Evolutionary conservation across 1,140 invertebrate genomes (phyloP).

Genomic region (Drosophila kikkawai): DNA sequence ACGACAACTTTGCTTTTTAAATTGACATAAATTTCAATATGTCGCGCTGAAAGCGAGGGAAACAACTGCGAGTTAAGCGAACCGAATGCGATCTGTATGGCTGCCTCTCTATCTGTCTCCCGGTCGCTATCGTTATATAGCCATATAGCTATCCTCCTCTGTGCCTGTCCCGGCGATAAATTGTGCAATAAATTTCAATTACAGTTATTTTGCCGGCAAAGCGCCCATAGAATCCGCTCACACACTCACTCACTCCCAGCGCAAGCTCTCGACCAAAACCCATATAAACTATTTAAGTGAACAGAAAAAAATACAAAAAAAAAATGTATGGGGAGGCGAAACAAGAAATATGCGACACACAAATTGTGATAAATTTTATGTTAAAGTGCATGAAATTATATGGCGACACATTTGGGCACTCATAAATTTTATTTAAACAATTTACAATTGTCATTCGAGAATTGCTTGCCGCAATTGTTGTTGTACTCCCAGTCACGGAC

Average conservation of each 20-base stretch:
- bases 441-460: conserved; percentile 81
- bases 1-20: conserved; percentile 83
- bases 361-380: conserved; percentile 84
- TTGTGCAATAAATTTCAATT: conserved; percentile 84
- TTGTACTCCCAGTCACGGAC: conserved; percentile 27
- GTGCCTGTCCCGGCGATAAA: conserved; percentile 66
- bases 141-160: neutral
- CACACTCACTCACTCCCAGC: conserved; percentile 27
- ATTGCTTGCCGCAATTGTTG: conserved; percentile 66
- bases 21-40: conserved; percentile 84
- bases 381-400: conserved; percentile 83
- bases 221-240: conserved; percentile 54
- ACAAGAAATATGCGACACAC: conserved; percentile 72
- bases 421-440: conserved; percentile 84
- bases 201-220: conserved; percentile 73
- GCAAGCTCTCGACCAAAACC: conserved; percentile 25
- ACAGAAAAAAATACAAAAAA: conserved; percentile 4
- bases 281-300: conserved; percentile 74
- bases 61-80: conserved; percentile 51
- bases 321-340: conserved; percentile 21
- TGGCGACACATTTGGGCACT: conserved; percentile 82
- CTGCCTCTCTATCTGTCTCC: conserved; percentile 35
- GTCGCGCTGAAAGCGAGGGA: conserved; percentile 52
- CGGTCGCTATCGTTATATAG: neutral
- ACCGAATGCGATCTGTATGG: conserved; percentile 39